These are phyloP conservation scores for Eptesicus fuscus DNA, from an alignment of 2,113 vertebrate species.

Conservation along the genomic window DNA sequence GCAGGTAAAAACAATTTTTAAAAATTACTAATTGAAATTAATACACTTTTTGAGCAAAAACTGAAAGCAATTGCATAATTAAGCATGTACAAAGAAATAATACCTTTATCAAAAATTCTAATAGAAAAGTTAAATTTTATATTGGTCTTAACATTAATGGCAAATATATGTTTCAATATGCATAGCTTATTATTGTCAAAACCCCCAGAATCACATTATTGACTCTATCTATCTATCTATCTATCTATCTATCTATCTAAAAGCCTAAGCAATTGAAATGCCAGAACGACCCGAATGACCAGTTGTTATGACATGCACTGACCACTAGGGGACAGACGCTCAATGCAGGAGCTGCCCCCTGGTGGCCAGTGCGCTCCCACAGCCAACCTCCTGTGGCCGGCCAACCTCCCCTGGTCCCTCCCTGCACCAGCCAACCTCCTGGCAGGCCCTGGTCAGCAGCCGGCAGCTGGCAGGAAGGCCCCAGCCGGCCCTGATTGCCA, in stretches of 20 bases:
- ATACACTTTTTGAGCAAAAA: neutral
- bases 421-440: too few species aligned
- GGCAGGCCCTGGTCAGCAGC: too few species aligned
- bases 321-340: too few species aligned
- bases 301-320: too few species aligned
- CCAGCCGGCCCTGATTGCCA: too few species aligned
- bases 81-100: neutral
- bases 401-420: too few species aligned
- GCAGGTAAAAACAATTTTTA: neutral
- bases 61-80: neutral
- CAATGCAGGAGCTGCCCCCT: too few species aligned
- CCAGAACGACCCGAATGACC: too few species aligned
- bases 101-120: neutral
- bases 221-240: neutral
- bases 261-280: too few species aligned
- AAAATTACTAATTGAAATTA: neutral
- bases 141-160: neutral
- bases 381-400: too few species aligned
- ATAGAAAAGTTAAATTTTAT: slow-evolving; percentile 4
- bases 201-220: neutral
- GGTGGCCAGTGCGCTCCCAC: too few species aligned
- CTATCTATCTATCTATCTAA: neutral
- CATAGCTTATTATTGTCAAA: neutral
- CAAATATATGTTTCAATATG: neutral
- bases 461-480: too few species aligned